Evolutionary conservation across 1,140 invertebrate species (phyloP), one percentile per base, ranked within the genome.

Genomic region (Lerema accius): DNA sequence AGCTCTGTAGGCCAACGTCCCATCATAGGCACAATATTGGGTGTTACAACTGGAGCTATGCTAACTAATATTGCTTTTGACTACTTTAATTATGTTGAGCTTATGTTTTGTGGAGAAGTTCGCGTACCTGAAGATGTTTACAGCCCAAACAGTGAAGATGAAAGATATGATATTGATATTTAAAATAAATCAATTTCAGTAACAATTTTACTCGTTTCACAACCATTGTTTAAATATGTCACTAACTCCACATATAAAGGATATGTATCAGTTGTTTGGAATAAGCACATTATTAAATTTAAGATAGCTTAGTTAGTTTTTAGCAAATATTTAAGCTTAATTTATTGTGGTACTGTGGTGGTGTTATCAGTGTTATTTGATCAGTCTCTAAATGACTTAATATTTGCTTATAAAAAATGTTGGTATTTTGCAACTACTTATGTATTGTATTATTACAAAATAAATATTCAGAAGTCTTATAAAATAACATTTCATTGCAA

Each of bases 131-230:
- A 90, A 76, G 87, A 89, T 63, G 80, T 81, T 37, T 91, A 84
- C 61, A 87, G 76, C 16, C 86, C 87, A 11, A 84, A 89, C 43
- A 91, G 89, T 86, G 91, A 91, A 76, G 91, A 92, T 80, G 89
- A 92, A 70, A 90, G 89, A 76, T 91, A 90, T 83, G 87, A 91
- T 70, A 85, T 88, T 79, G 89, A 91, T 75, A 73, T 89, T 48
- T 91, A 80, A 82, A 53, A 48, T 56, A 28, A 60, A 32, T 32
- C 19, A 23, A 23, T 23, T 49, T 49, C n/a, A n/a, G n/a, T 45
- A 35, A 39, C 32, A 16, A 68, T 17, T 40, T n/a, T n/a, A n/a
- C 49, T 40, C 16, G 16, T 11, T 65, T 65, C 39, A 60, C 43
- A 56, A 50, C 11, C 50, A 51, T 53, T 66, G 50, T 23, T 46